Conservation (phyloP, 2,888 invertebrate genomes). For the Drosophila longiperda region DNA sequence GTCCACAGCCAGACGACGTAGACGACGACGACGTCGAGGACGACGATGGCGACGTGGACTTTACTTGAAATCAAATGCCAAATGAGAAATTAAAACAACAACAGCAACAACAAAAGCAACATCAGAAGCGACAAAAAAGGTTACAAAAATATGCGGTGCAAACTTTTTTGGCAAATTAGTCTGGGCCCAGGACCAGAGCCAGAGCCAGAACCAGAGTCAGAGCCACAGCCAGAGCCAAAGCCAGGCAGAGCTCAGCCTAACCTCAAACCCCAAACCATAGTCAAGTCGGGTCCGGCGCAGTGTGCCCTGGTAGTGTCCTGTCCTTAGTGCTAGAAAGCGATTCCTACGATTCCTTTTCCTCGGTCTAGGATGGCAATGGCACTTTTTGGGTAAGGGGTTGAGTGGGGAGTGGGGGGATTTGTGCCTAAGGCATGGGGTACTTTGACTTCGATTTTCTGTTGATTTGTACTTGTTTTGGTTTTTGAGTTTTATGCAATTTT, state of each 20-base stretch:
- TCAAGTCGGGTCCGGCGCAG: conserved; percentile 43
- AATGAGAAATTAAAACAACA: conserved; percentile 79
- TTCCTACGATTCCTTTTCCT: conserved; percentile 42
- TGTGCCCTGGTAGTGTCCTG: conserved; percentile 25
- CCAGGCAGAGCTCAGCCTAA: conserved; percentile 12
- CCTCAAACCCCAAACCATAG: conserved; percentile 3
- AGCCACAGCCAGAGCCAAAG: conserved; percentile 6
- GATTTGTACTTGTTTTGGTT: conserved; percentile 67
- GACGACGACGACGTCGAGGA: conserved; percentile 17
- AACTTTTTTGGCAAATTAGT: conserved; percentile 84
- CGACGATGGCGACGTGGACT: conserved; percentile 30
- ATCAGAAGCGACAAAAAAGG: conserved; percentile 68
- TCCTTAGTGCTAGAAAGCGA: conserved; percentile 41
- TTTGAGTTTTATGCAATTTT: conserved; percentile 74
- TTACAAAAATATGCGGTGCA: conserved; percentile 80
- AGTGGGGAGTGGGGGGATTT: too few relatives aligned
- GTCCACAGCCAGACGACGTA: conserved; percentile 34
- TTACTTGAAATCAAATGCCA: conserved; percentile 71
- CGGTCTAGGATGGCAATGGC: conserved; percentile 64
- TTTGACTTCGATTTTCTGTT: conserved; percentile 71
- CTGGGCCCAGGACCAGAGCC: conserved; percentile 50
- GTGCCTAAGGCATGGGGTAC: conserved; percentile 2
- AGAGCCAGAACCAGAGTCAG: conserved; percentile 2
- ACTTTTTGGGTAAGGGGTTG: conserved; percentile 39
- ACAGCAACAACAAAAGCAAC: conserved; percentile 34